These are phyloP conservation scores for Agrotis clavis DNA, from an alignment of 2,888 invertebrate genomes.

Conservation along the genomic window DNA sequence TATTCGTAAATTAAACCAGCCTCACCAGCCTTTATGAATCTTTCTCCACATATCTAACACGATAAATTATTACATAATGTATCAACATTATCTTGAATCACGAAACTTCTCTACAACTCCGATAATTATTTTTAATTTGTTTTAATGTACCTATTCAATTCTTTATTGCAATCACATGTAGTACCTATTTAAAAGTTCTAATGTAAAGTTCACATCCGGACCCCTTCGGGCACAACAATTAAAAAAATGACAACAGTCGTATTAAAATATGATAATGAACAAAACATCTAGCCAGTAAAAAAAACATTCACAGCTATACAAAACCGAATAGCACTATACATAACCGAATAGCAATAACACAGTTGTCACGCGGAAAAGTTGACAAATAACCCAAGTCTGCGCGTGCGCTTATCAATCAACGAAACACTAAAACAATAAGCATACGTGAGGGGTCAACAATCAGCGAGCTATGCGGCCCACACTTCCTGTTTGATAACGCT, in stretches of 20 bases:
- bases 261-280: background rate
- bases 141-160: background rate
- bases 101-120: background rate
- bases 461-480: conserved; percentile 36
- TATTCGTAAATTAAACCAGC: no score
- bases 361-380: conserved; percentile 41
- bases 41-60: background rate
- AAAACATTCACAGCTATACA: background rate
- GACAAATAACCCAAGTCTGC: conserved; percentile 10
- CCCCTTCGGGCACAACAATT: no score
- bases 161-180: no score
- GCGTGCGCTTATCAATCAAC: conserved; percentile 49
- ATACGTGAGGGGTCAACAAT: conserved; percentile 38
- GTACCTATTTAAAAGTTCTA: no score
- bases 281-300: background rate
- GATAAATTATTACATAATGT: no score
- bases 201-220: no score
- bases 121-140: conserved; percentile 10
- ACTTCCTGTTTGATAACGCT: conserved; percentile 50
- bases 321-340: background rate
- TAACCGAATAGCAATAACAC: background rate
- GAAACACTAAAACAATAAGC: conserved; percentile 46
- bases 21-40: background rate
- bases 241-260: no score
- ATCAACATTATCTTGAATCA: background rate